Evolutionary conservation across 2,113 vertebrate genomes (phyloP).

Genomic region (Pagrus major): DNA sequence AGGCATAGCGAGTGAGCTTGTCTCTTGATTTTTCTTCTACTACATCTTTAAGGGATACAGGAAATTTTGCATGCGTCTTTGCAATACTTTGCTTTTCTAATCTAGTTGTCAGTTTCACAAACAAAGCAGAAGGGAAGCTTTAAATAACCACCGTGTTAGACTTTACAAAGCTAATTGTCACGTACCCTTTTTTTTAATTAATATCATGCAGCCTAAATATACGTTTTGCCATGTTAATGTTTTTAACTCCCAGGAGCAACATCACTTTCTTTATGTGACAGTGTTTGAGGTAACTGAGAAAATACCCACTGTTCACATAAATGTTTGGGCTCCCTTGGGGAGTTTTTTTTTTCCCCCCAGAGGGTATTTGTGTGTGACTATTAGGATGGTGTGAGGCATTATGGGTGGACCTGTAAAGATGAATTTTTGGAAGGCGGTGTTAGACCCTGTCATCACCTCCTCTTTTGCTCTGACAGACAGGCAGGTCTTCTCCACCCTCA

Average conservation of each 20-base stretch:
- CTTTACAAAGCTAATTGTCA: constrained; percentile 23
- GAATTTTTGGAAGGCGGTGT: constrained; percentile 61
- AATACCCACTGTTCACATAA: constrained; percentile 56
- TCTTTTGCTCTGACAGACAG: constrained; percentile 68
- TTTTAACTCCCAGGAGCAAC: constrained; percentile 22
- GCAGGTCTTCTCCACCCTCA: constrained; percentile 65
- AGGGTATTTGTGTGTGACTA: constrained; percentile 50
- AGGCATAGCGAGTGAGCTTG: background rate
- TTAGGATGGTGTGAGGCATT: constrained; percentile 68
- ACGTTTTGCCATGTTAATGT: background rate
- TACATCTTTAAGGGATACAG: background rate
- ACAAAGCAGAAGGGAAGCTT: background rate
- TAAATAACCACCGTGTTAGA: background rate
- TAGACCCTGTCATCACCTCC: constrained; percentile 75
- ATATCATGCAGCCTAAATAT: background rate
- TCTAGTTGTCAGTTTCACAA: background rate
- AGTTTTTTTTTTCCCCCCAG: background rate
- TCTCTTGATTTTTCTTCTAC: background rate
- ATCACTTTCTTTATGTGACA: constrained; percentile 37
- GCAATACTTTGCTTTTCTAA: background rate
- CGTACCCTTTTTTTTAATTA: background rate
- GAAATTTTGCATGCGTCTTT: background rate
- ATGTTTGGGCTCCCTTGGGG: constrained; percentile 53
- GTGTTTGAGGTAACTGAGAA: constrained; percentile 48
- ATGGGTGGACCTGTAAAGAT: constrained; percentile 67